Evolutionary conservation across 2,797 vertebrate genomes (phyloP), one percentile per base, ranked within the genome.

Genomic region (Chromis chromis): DNA sequence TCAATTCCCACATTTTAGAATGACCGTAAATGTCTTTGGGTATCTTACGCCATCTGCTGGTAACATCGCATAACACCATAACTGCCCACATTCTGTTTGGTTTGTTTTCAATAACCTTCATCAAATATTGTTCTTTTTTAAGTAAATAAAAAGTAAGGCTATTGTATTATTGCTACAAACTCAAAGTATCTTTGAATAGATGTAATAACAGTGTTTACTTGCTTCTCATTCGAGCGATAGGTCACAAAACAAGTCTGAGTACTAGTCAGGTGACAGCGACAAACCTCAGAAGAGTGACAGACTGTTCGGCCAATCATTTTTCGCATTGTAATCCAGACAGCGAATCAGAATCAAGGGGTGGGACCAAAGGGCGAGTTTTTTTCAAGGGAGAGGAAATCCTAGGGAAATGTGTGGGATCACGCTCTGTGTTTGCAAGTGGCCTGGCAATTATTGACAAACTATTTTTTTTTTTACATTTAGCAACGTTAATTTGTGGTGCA

Each of bases 261-360:
- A 84, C 87, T 69, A 92, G 96, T 98, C 97, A 97, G 95, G 95
- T 97, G 96, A 97, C 93, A 91, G 84, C 17, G 74, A 86, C 80
- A 76, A 89, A 75, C 88, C 70, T 65, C 56, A 17, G 13, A 1
- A 5, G 75, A 96, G 24, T 89, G 95, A 86, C 94, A 87, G 39
- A 6, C 0, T 0, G 0, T 0, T 25, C 0, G 50, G 1, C 95
- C 89, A 96, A 95, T 95, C 62, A 76, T 0, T 0, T n/a, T 6
- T n/a, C 16, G 42, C 1, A 0, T 6, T 63, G 17, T 27, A 40
- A 11, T 40, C 13, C 1, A 1, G 1, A 0, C 10, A 79, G 36
- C 95, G 79, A 96, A 95, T 96, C 31, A 70, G 24, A 66, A 8
- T 28, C 0, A 56, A 55, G 66, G 16, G 93, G 89, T 8, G 86